Evolutionary conservation across 2,113 vertebrate genomes (phyloP).

Genomic region (Suncus etruscus): DNA sequence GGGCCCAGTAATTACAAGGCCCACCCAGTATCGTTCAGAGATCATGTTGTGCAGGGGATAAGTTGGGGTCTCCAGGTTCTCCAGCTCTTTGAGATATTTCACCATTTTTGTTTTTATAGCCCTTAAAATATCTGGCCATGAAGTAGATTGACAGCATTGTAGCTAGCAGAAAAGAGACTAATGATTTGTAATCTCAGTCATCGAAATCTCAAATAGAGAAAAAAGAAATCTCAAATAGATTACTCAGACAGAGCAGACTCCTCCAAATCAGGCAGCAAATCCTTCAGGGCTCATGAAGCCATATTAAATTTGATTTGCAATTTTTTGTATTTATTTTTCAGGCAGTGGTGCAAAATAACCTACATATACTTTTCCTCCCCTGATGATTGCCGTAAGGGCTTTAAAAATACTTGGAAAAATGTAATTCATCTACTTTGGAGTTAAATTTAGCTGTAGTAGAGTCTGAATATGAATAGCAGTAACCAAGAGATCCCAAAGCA

Average conservation of each 20-base stretch:
- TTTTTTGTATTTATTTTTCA: slow-evolving; percentile 39
- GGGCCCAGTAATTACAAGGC: too few species aligned
- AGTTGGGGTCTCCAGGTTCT: too few species aligned
- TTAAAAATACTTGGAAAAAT: slow-evolving; percentile 54
- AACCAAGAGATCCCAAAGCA: background rate
- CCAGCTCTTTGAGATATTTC: too few species aligned
- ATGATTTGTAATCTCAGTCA: slow-evolving; percentile 93
- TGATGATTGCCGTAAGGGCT: slow-evolving; percentile 47
- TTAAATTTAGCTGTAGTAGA: background rate
- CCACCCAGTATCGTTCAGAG: too few species aligned
- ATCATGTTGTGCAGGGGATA: too few species aligned
- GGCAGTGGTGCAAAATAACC: slow-evolving; percentile 71
- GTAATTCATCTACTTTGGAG: slow-evolving; percentile 65
- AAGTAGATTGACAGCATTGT: slow-evolving; percentile 92
- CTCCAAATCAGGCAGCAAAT: slow-evolving; percentile 90
- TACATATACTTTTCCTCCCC: background rate
- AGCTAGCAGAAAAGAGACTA: slow-evolving; percentile 89
- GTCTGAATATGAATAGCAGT: slow-evolving; percentile 27
- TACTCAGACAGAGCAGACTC: slow-evolving; percentile 93
- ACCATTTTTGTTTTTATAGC: slow-evolving; percentile 86
- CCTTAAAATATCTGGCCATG: slow-evolving; percentile 90
- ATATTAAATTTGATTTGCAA: slow-evolving; percentile 82
- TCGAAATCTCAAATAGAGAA: slow-evolving; percentile 92
- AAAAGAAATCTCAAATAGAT: slow-evolving; percentile 91
- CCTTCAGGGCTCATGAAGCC: slow-evolving; percentile 90